Evolutionary conservation across 1,140 invertebrate genomes (phyloP), one percentile per base, ranked within the genome.

Genomic region (Panagrolaimus sp.): DNA sequence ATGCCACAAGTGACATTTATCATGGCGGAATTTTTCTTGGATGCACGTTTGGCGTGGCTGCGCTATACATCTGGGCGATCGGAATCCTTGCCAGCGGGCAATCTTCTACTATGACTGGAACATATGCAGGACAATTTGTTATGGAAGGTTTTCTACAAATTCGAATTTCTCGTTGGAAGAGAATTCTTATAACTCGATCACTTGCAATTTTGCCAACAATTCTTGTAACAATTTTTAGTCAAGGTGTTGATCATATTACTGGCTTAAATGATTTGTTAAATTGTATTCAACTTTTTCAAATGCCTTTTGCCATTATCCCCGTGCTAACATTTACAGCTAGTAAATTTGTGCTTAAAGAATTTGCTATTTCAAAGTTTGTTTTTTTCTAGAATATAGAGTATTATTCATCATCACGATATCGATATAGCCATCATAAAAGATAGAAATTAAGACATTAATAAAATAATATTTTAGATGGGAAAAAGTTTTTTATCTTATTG

Each of bases 191-290:
- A 61, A 93, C 92, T 0, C 86, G 92, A 74, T 87, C 88, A 1
- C 90, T 93, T 73, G 92, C 92, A 16, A 92, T 93, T 75, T 83
- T 90, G 9, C 91, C 91, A 4, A 93, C 91, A 14, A 89, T 93
- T 69, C 86, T 89, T 11, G 85, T 91, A 1, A 90, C 91, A 1
- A 65, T 69, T 16, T 66, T 69, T 38, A 57, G 46, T 20, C 16
- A 68, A 20, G 68, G 68, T n/a, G 46, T 65, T 11, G 27, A 53
- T 31, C 47, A 87, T 72, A 83, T 93, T 38, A 90, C 89, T 25
- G 85, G 84, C n/a, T 89, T 93, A 88, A 93, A 93, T 81, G 91
- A 93, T 79, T 84, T 90, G 13, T 84, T 93, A 0, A 93, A 93
- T 84, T 91, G 91, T 1, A 38, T 71, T 25, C 66, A 69, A 62